These are phyloP conservation scores for Pipistrellus nathusii DNA, from an alignment of 2,797 vertebrate genomes.

Conservation along the genomic window DNA sequence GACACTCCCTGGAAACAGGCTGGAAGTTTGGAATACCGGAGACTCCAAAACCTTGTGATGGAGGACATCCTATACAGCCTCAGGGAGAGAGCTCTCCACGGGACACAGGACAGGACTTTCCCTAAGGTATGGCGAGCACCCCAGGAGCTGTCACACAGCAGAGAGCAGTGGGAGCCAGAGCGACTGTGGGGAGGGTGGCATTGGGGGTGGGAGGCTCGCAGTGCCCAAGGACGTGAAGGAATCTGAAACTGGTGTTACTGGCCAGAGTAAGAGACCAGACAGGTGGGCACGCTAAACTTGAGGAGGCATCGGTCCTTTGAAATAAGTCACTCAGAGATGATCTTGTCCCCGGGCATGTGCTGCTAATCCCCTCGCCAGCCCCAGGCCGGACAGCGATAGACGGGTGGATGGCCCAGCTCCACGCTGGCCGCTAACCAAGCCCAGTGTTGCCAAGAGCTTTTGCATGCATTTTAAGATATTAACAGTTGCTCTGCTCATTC, in stretches of 20 bases:
- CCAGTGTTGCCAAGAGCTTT: not conserved
- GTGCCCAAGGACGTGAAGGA: not conserved
- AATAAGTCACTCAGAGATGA: conserved; percentile 41
- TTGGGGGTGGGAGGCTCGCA: fast-evolving
- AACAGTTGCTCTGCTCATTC: conserved; percentile 77
- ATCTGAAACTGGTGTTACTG: not conserved
- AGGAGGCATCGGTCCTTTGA: conserved; percentile 56
- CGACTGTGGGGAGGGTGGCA: fast-evolving
- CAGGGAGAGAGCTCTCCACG: not conserved
- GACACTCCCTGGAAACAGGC: not conserved
- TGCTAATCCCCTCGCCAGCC: not conserved
- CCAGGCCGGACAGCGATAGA: not conserved
- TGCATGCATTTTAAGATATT: conserved; percentile 73
- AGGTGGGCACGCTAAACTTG: not conserved
- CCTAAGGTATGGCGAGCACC: not conserved
- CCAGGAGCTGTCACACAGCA: not conserved
- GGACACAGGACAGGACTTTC: not conserved
- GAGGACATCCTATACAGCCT: not conserved
- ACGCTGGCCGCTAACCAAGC: not conserved
- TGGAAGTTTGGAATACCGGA: not conserved
- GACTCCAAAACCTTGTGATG: not conserved
- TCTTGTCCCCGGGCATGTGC: not conserved
- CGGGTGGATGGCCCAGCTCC: fast-evolving
- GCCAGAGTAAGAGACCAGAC: conserved; percentile 3
- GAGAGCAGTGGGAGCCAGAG: conserved; percentile 26